A percentile compares a stretch with the other conserved stretches of the same genome.
Evolutionary conservation across 2,797 vertebrate genomes (phyloP).

Genomic region (Lutjanus campechanus): DNA sequence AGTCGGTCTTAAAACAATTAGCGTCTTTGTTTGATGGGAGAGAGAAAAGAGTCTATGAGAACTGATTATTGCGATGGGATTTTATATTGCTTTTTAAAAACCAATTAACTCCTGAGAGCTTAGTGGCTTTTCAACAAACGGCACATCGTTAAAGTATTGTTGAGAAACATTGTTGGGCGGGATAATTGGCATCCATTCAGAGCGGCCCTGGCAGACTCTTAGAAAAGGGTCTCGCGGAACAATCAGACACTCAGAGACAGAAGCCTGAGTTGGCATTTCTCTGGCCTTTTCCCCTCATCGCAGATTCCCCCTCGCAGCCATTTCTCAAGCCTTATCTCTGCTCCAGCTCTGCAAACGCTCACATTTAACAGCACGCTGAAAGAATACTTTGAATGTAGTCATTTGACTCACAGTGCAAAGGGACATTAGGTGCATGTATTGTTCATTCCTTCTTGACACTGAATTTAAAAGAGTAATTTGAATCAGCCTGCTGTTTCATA

Average conservation of each 20-base stretch:
- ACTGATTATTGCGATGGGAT: constrained; percentile 83
- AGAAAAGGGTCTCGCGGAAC: constrained; percentile 75
- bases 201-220: constrained; percentile 72
- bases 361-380: constrained; percentile 53
- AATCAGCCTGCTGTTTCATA: constrained; percentile 48
- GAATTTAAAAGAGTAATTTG: constrained; percentile 54
- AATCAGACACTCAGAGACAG: constrained; percentile 78
- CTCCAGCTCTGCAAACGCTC: constrained; percentile 37
- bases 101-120: constrained; percentile 87
- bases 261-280: constrained; percentile 81
- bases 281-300: constrained; percentile 61
- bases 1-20: constrained; percentile 84
- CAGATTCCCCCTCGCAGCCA: constrained; percentile 51
- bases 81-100: constrained; percentile 87
- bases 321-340: constrained; percentile 75
- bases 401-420: constrained; percentile 45
- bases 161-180: constrained; percentile 81
- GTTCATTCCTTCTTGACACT: constrained; percentile 50
- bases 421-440: constrained; percentile 54
- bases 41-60: constrained; percentile 80
- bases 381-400: constrained; percentile 56
- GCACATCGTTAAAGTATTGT: constrained; percentile 84
- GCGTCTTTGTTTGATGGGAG: constrained; percentile 78
- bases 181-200: constrained; percentile 86
- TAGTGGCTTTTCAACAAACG: constrained; percentile 83